Evolutionary conservation across 2,113 vertebrate species (phyloP).

Genomic region (Aspidoscelis tigris): DNA sequence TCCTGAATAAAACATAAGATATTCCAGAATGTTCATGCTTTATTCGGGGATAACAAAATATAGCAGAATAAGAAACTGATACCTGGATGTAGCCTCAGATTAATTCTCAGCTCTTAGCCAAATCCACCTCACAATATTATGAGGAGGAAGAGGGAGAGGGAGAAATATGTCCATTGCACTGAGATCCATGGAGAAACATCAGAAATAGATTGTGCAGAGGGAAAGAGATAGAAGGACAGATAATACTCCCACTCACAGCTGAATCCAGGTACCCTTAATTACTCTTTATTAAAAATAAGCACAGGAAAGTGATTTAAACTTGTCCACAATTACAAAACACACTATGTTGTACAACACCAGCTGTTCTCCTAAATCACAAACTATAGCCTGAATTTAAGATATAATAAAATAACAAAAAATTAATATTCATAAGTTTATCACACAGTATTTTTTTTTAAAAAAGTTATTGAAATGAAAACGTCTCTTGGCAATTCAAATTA

Average conservation of each 20-base stretch:
- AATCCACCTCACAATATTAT: too few species aligned
- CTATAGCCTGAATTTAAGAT: constrained; percentile 44
- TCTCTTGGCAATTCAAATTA: constrained; percentile 43
- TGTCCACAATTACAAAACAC: constrained; percentile 17
- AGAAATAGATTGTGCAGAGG: too few species aligned
- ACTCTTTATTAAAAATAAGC: constrained; percentile 58
- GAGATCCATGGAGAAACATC: too few species aligned
- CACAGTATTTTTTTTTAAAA: background rate
- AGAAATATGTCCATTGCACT: too few species aligned
- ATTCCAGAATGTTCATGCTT: too few species aligned
- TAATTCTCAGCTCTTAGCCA: too few species aligned
- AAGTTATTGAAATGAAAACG: constrained; percentile 36
- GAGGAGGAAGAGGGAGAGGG: too few species aligned
- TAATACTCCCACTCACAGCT: constrained; percentile 28
- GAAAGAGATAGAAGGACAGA: background rate
- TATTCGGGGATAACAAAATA: too few species aligned
- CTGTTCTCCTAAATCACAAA: constrained; percentile 55
- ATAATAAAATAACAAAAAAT: constrained; percentile 33
- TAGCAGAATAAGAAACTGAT: too few species aligned
- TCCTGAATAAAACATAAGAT: too few species aligned
- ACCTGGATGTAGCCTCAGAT: too few species aligned
- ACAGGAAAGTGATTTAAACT: constrained; percentile 32
- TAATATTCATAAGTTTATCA: constrained; percentile 24
- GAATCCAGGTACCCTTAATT: constrained; percentile 58
- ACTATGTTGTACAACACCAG: constrained; percentile 33